phyloP scores from a whole-genome alignment of 2,888 invertebrate genomes.

The Tanytarsus gracilentus region DNA sequence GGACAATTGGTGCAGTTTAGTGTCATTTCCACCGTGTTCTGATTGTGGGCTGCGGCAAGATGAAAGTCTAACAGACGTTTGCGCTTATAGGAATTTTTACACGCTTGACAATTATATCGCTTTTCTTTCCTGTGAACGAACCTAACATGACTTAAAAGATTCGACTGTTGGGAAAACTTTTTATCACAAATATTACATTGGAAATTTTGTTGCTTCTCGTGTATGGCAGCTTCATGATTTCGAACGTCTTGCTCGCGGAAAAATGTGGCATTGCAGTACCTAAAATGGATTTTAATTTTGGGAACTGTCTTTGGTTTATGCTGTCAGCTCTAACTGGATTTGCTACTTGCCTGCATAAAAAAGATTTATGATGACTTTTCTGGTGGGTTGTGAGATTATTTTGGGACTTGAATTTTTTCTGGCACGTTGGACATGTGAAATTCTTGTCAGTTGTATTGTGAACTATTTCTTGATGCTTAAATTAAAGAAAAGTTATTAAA shows the following conservation, averaged over 20 bases:
- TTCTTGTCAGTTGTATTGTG: conserved; percentile 54
- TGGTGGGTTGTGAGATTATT: conserved; percentile 14
- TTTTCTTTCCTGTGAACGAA: conserved; percentile 1
- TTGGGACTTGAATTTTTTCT: conserved; percentile 56
- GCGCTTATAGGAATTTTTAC: neutral
- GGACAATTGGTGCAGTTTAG: conserved; percentile 1
- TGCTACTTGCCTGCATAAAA: neutral
- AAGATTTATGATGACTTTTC: neutral
- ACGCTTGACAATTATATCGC: neutral
- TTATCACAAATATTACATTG: conserved; percentile 3
- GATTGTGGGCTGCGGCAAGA: neutral
- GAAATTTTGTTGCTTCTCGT: conserved; percentile 38
- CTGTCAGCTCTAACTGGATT: too few relatives aligned
- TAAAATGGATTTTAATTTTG: too few relatives aligned
- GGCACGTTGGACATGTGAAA: conserved; percentile 61
- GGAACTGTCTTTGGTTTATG: too few relatives aligned
- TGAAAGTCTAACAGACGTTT: neutral
- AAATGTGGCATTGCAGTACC: conserved; percentile 53
- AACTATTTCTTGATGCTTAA: conserved; percentile 8
- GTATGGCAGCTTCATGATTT: conserved; percentile 64
- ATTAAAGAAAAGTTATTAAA: neutral
- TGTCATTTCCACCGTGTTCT: neutral
- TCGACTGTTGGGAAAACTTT: neutral
- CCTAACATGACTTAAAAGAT: neutral
- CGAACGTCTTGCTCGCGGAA: conserved; percentile 60